Evolutionary conservation across 2,113 vertebrate genomes (phyloP).

Genomic region (Promerops cafer): DNA sequence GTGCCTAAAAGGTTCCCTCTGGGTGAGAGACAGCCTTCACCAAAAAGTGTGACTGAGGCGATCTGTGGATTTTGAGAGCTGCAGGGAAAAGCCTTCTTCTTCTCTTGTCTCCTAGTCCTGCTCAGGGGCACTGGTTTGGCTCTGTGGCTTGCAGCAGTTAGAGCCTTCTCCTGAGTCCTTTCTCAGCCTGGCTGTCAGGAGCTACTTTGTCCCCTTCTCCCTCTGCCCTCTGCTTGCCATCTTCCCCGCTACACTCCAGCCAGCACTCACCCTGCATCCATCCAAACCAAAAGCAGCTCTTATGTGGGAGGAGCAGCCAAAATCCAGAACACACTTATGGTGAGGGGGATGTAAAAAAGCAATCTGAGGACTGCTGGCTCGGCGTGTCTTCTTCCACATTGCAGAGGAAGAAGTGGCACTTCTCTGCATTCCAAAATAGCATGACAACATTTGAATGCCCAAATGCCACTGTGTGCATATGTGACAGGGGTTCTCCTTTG

Average conservation of each 20-base stretch:
- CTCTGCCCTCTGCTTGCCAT: background rate
- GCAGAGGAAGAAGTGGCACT: background rate
- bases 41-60: background rate
- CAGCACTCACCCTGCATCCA: background rate
- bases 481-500: background rate
- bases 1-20: background rate
- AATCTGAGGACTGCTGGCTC: conserved; percentile 25
- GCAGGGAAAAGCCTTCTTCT: background rate
- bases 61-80: background rate
- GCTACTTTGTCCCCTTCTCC: background rate
- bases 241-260: background rate
- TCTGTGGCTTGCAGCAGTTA: background rate
- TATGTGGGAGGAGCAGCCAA: background rate
- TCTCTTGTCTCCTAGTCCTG: background rate
- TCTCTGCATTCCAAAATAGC: background rate
- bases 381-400: background rate
- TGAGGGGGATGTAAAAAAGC: background rate
- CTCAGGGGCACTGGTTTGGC: background rate
- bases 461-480: background rate
- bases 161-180: background rate
- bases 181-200: background rate
- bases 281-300: background rate
- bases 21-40: background rate
- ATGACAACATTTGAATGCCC: background rate
- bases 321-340: background rate